Percentiles rank a stretch among this genome's conserved stretches.
Evolutionary conservation across 2,888 invertebrate genomes (phyloP).

Genomic region (Pollenia amentaria): DNA sequence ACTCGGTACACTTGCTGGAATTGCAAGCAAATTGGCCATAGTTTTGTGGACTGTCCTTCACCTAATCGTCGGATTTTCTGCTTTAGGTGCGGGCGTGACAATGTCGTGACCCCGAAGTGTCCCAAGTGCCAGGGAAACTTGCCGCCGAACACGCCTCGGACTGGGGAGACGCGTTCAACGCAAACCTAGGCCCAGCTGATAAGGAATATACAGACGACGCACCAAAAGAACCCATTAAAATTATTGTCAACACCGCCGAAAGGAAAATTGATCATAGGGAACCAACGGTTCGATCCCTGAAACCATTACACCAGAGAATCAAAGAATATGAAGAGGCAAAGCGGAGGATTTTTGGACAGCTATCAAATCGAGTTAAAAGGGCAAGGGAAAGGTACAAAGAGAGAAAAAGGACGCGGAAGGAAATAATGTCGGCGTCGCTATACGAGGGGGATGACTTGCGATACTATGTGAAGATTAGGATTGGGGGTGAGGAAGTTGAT

Average conservation of each 20-base stretch:
- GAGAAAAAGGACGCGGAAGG: neutral
- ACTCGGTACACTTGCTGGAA: no score
- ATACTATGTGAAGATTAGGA: neutral
- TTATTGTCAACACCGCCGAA: neutral
- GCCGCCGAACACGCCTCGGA: neutral
- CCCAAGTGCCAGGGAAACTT: no score
- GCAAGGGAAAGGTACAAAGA: neutral
- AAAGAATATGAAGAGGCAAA: neutral
- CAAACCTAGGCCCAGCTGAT: neutral
- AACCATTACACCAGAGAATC: neutral
- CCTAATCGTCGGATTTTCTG: no score
- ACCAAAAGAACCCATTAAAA: neutral
- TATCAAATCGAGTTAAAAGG: neutral
- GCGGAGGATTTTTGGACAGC: neutral
- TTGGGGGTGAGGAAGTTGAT: no score
- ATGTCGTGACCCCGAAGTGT: no score
- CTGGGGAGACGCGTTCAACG: slow-evolving; percentile 2
- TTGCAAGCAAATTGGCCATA: no score
- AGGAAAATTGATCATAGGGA: neutral
- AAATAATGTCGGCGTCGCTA: neutral
- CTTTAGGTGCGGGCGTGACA: no score
- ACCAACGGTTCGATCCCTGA: neutral
- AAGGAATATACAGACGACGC: no score
- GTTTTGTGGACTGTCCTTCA: no score
- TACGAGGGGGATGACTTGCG: neutral